phyloP scores from a whole-genome alignment of 2,113 vertebrate genomes.

The Ptychochromis oligacanthus region DNA sequence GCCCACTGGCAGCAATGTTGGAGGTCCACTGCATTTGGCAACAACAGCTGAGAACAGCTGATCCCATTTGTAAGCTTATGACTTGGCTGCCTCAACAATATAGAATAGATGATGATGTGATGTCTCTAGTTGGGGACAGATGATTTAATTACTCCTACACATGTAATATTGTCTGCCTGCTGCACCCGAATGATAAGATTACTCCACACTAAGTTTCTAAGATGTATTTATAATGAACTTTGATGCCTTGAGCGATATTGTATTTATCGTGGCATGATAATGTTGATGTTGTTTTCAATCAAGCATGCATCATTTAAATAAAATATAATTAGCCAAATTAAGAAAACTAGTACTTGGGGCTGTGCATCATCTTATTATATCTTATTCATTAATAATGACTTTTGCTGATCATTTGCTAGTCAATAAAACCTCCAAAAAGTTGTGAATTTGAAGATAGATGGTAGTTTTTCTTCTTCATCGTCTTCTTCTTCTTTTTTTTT shows the following conservation, averaged over 20 bases:
- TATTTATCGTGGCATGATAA: constrained; percentile 11
- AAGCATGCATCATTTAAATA: constrained; percentile 32
- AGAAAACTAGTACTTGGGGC: constrained; percentile 25
- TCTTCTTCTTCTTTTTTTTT: neutral
- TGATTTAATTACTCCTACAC: constrained; percentile 51
- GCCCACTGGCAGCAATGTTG: constrained; percentile 43
- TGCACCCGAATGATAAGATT: constrained; percentile 20
- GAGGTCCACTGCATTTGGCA: constrained; percentile 45
- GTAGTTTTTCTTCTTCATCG: too few species aligned
- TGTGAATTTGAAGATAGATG: neutral
- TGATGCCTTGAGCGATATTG: constrained; percentile 2
- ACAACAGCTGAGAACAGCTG: constrained; percentile 43
- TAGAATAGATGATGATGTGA: constrained; percentile 19
- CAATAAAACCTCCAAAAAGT: neutral
- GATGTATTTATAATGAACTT: constrained; percentile 22
- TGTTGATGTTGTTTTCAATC: constrained; percentile 26
- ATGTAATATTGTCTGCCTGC: constrained; percentile 31
- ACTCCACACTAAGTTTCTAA: constrained; percentile 17
- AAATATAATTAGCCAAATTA: constrained; percentile 29
- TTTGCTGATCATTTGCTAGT: constrained; percentile 14
- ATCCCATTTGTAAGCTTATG: constrained; percentile 52
- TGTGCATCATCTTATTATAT: neutral
- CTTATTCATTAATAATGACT: neutral
- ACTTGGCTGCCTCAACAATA: constrained; percentile 47
- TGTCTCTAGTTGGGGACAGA: constrained; percentile 31